A percentile compares a stretch with the other conserved stretches of the same genome.
Evolutionary conservation across 2,888 invertebrate species (phyloP).

Genomic region (Sepiola atlantica): DNA sequence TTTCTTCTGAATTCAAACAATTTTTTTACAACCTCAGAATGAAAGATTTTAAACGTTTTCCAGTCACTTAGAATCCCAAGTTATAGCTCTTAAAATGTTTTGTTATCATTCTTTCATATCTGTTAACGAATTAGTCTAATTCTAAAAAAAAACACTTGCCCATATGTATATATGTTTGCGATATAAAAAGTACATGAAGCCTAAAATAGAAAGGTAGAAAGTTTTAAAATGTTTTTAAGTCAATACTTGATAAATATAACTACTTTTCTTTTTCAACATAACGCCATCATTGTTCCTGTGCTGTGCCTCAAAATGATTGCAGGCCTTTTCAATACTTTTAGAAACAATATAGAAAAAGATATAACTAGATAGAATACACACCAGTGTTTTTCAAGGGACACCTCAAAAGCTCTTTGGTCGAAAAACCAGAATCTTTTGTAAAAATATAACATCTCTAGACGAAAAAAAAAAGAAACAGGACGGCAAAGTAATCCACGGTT

Average conservation of each 20-base stretch:
- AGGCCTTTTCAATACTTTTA: neutral
- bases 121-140: neutral
- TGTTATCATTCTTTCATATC: too few species aligned
- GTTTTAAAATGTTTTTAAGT: neutral
- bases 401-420: neutral
- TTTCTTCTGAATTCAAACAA: too few species aligned
- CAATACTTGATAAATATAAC: neutral
- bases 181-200: neutral
- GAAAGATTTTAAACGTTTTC: too few species aligned
- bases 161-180: neutral
- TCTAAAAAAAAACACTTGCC: neutral
- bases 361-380: neutral
- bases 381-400: conserved; percentile 9
- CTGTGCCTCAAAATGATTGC: neutral
- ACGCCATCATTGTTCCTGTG: neutral
- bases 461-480: neutral
- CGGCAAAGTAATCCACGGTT: neutral
- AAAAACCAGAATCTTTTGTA: neutral
- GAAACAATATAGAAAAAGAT: neutral
- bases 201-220: neutral
- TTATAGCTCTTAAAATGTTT: too few species aligned
- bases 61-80: too few species aligned
- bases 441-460: neutral
- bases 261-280: neutral
- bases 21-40: too few species aligned